These are phyloP conservation scores for Meliscaeva auricollis DNA, from an alignment of 2,888 invertebrate species.

Conservation along the genomic window DNA sequence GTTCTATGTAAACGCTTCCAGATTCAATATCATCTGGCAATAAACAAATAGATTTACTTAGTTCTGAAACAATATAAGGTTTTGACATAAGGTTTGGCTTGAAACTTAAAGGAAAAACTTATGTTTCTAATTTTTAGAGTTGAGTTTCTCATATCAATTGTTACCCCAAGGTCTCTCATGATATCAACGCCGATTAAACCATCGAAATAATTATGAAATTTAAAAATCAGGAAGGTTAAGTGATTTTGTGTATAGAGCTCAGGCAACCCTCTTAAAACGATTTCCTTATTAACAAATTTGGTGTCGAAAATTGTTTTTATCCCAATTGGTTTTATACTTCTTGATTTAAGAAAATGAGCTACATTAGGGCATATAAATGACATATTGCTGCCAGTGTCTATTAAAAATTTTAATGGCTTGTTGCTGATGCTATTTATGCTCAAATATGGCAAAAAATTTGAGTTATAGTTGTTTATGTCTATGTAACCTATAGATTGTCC, in stretches of 20 bases:
- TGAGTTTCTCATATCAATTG: conserved; percentile 3
- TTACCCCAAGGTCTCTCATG: not conserved
- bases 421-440: conserved; percentile 4
- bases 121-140: conserved; percentile 7
- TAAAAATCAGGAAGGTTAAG: conserved; percentile 37
- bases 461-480: conserved; percentile 40
- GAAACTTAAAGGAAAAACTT: not conserved
- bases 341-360: not conserved
- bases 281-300: not conserved
- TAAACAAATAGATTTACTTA: conserved; percentile 13
- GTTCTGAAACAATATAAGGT: not conserved
- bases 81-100: conserved; percentile 23
- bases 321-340: conserved; percentile 5
- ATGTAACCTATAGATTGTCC: conserved; percentile 38
- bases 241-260: conserved; percentile 34
- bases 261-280: conserved; percentile 29
- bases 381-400: conserved; percentile 16
- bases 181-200: not conserved
- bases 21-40: conserved; percentile 3
- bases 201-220: conserved; percentile 22
- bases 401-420: conserved; percentile 29
- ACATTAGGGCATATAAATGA: conserved; percentile 9
- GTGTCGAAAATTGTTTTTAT: conserved; percentile 16
- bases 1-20: conserved; percentile 11
- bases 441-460: conserved; percentile 44